Conservation (phyloP, 2,113 vertebrate species). For the Azemiops feae region DNA sequence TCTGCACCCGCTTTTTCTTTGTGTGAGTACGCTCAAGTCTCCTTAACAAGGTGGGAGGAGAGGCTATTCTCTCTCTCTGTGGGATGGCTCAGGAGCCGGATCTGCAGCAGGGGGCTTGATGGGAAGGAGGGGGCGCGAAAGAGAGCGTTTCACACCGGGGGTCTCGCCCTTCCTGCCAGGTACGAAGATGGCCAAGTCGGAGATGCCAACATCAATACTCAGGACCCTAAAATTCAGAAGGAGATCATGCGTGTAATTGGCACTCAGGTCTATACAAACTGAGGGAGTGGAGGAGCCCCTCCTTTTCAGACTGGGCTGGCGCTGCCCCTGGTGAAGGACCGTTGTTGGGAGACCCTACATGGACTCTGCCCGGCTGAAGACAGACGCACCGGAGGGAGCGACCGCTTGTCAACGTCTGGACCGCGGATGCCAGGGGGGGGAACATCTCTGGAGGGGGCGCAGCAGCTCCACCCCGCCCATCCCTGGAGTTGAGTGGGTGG, state of each 20-base stretch:
- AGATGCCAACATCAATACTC: constrained; percentile 99
- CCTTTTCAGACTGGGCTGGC: constrained; percentile 39
- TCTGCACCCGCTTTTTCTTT: constrained; percentile 99
- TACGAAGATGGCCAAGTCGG: constrained; percentile 98
- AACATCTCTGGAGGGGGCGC: not conserved
- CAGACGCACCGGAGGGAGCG: constrained; percentile 4
- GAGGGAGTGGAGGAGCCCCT: constrained; percentile 59
- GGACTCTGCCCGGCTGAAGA: not conserved
- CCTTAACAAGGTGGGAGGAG: not conserved
- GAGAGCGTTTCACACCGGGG: not conserved
- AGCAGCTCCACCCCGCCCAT: not conserved
- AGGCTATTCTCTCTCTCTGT: not conserved
- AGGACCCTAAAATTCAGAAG: constrained; percentile 99
- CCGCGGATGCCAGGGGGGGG: constrained; percentile 19
- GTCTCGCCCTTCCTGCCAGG: constrained; percentile 62
- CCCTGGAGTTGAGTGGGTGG: not conserved
- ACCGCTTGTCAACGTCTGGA: constrained; percentile 42
- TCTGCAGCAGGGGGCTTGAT: not conserved
- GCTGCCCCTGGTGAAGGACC: not conserved
- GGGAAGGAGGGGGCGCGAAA: not conserved
- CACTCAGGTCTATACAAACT: constrained; percentile 98
- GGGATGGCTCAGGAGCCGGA: not conserved
- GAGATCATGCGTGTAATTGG: constrained; percentile 99
- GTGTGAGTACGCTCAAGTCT: constrained; percentile 79
- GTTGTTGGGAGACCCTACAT: not conserved